Evolutionary conservation across 2,797 vertebrate species (phyloP), one percentile per base, ranked within the genome.

Genomic region (Muraenolepis orangiensis): DNA sequence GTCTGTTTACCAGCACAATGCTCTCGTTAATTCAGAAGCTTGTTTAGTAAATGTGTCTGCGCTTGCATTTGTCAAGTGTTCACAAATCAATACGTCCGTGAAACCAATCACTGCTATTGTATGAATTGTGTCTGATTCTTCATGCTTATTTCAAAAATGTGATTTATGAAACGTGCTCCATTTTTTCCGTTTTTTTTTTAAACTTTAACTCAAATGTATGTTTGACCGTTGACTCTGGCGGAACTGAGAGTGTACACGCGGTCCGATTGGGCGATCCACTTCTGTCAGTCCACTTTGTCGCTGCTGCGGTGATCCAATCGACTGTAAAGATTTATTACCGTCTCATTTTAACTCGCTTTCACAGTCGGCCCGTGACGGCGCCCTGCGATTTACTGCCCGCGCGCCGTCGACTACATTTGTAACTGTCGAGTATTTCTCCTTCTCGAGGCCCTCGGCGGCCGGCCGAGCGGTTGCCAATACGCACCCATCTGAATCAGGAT

Each of bases 371-470:
- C 66, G n/a, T 78, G 81, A 85, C 81, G 82, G 34, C 66, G 70
- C 51, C 64, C n/a, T n/a, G 23, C 77, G 80, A 83, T 57, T 81
- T 77, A 79, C 68, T 78, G 76, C 74, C 79, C 78, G 66, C 66
- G 76, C 64, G 34, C 42, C 67, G 79, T 36, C 40, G 69, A 74
- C 13, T 72, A 72, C 72, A 81, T 80, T 84, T 79, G 71, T 51
- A 75, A 72, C 51, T 69, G 66, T 72, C 73, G 66, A 13, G 14
- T 1, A 70, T 13, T 57, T 29, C 28, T 28, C 29, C 72, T 66
- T 51, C 28, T 69, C n/a, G 46, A 28, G 66, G 57, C 66, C 26
- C 32, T 42, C 29, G 20, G 74, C 12, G 28, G 2, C 51, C 16
- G 26, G 64, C n/a, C 2, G 51, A 57, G 51, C 51, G 23, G 23